Base-by-base conservation (phyloP, 2,888 invertebrate species). In the Lithophane socia region DNA sequence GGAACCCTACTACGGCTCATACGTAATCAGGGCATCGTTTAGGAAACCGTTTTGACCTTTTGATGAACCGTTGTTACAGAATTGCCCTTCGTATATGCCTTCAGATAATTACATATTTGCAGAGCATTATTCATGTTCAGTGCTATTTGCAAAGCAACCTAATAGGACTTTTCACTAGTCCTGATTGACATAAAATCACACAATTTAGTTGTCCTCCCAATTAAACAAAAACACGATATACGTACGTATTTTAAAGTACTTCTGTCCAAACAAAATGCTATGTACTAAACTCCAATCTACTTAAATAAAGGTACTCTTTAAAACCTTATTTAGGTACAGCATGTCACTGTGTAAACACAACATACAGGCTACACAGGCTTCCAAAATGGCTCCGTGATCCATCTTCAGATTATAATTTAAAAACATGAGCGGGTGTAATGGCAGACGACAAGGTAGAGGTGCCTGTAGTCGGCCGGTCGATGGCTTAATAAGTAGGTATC, bases 401-500 rank as follows among this genome's bases (percentile, higher is more conserved):
- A 91, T 92, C 92, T 92, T 89, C 82, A 92, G 94, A 94, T 94
- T 94, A 94, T 94, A 94, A 94, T 95, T 95, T 95, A 94, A 95
- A 95, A 95, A 95, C 94, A 95, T 94, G 93, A 93, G 91, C 94
- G 91, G 91, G 92, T 93, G 92, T 95, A 94, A 95, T 92, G 93
- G 92, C 89, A 87, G 79, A 88, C 89, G 89, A 89, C 79, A 84
- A 84, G 79, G 85, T 80, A 88, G 84, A 87, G 87, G 79, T 76
- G 85, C 88, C 91, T 90, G 88, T 89, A 89, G 89, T 89, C 91
- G 91, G 93, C 92, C 93, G 93, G 93, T 91, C 94, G 94, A 94
- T 94, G 93, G 93, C 95, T 95, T 96, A 96, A 96, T 96, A 96
- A 95, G 95, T 94, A 94, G 94, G 96, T 96, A 96, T 96, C 95